Evolutionary conservation across 2,113 vertebrate species (phyloP), one percentile per base, ranked within the genome.

Genomic region (Gallinago paraguaiae): DNA sequence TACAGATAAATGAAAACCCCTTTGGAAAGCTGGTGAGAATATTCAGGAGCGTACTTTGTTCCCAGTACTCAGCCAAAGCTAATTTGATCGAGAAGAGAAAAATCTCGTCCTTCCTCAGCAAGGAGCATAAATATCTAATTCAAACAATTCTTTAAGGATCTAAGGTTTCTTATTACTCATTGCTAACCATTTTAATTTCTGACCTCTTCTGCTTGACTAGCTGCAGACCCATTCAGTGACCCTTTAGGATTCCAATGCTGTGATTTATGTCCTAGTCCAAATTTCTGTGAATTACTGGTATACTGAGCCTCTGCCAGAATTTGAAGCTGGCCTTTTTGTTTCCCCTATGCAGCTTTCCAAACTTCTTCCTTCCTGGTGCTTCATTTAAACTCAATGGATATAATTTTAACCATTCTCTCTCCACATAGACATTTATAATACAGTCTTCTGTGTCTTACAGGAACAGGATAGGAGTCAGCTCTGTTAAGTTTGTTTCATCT

Each of bases 141-240:
- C 68, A 50, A 88, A 79, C 24, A 92, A 67, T 87, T 88, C 87
- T 96, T 96, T 81, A 91, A 96, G 69, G 85, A 90, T 83, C 82
- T 96, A 84, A 84, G 91, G 91, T 90, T 97, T 97, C 96, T 92
- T 94, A 95, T 72, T 94, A 91, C 95, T 97, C 91, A 48, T 86
- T 92, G 90, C 72, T 93, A 97, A 94, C 90, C 91, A 60, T 96
- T 97, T 97, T 97, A 96, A 97, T 97, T 97, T 96, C 97, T 98
- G 96, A 97, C 95, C 96, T 97, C 96, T 97, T 97, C 93, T 97
- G 95, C 96, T 96, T 97, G 83, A 96, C 95, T 97, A 96, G 92
- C 87, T 97, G 95, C 84, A 97, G 95, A 88, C 92, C 84, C 87
- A 82, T 91, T 97, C 92, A 82, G 54, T 96, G 96, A 97, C 97